Percentiles rank a stretch among this genome's conserved stretches.
These are phyloP conservation scores for Stegastes partitus DNA, from an alignment of 2,113 vertebrate species.

Conservation along the genomic window DNA sequence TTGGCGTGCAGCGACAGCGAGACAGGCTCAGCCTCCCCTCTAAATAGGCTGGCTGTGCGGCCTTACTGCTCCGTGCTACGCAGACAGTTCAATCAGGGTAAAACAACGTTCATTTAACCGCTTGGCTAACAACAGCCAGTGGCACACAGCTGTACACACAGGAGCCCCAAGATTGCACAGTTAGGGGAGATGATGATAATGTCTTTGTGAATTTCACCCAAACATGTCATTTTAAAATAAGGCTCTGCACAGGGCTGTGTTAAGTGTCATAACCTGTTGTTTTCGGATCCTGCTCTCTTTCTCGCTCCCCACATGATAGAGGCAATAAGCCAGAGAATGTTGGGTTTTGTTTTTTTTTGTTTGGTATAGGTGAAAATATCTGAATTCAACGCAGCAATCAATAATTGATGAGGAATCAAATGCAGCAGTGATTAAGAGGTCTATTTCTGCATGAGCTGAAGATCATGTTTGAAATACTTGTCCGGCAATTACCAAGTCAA, in stretches of 20 bases:
- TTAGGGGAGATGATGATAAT: constrained; percentile 80
- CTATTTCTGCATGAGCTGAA: constrained; percentile 50
- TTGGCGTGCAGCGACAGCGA: constrained; percentile 75
- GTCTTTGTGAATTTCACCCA: constrained; percentile 85
- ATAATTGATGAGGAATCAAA: constrained; percentile 62
- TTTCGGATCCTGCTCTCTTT: constrained; percentile 48
- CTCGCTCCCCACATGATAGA: constrained; percentile 13
- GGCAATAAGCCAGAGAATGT: constrained; percentile 4
- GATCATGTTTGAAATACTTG: constrained; percentile 70
- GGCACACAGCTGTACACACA: constrained; percentile 55
- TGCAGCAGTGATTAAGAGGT: constrained; percentile 60
- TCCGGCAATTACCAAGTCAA: constrained; percentile 77
- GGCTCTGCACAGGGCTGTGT: constrained; percentile 72
- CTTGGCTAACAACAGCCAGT: constrained; percentile 73
- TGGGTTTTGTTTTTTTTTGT: no score
- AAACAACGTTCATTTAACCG: constrained; percentile 81
- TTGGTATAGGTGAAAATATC: constrained; percentile 34
- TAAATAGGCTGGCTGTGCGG: constrained; percentile 72
- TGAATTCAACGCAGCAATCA: constrained; percentile 38
- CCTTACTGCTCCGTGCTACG: constrained; percentile 55
- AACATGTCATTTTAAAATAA: constrained; percentile 81
- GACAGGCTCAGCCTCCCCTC: constrained; percentile 76
- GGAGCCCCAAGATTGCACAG: constrained; percentile 80
- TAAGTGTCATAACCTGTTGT: constrained; percentile 76
- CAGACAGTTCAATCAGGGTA: constrained; percentile 84